Evolutionary conservation across 2,888 invertebrate species (phyloP), one percentile per base, ranked within the genome.

Genomic region (Dinocampus coccinellae): DNA sequence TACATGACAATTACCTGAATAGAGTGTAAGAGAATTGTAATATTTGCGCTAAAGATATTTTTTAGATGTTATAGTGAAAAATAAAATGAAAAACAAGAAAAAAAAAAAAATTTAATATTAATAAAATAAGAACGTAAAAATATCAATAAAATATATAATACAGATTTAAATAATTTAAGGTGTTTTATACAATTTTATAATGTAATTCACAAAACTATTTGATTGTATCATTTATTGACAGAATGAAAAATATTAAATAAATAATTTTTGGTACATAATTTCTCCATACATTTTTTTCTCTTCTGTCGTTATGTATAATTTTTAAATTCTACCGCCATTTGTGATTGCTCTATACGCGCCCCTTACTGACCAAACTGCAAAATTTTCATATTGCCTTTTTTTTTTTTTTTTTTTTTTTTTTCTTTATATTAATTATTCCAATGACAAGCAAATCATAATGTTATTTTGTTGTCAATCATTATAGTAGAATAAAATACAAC

Each of bases 1-100:
- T 47, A 47, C 47, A 47, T 47, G 47, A 47, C 47, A 47, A 47
- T 47, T 47, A 47, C 47, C 47, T 47, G 47, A 47, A n/a, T 47
- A 47, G 47, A 47, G 47, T 16, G 47, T 47, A 47, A 16, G 7
- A 16, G 16, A 47, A 47, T 47, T 47, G 47, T 47, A 47, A 47
- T 47, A 47, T 47, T 47, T 47, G 47, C 39, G n/a, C 47, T 47
- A 16, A 13, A n/a, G 39, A 47, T 47, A 47, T 47, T 47, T 47
- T 47, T 47, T 47, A 47, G 47, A 47, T 2, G 9, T 20, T 47
- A 47, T n/a, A n/a, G 16, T 39, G 13, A 39, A 36, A 39, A n/a
- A 39, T n/a, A n/a, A n/a, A n/a, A n/a, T n/a, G n/a, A n/a, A 39
- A 1, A 11, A 36, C 1, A 11, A 36, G 1, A 42, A 42, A n/a